phyloP scores from a whole-genome alignment of 2,797 vertebrate genomes.

The Tadarida brasiliensis region DNA sequence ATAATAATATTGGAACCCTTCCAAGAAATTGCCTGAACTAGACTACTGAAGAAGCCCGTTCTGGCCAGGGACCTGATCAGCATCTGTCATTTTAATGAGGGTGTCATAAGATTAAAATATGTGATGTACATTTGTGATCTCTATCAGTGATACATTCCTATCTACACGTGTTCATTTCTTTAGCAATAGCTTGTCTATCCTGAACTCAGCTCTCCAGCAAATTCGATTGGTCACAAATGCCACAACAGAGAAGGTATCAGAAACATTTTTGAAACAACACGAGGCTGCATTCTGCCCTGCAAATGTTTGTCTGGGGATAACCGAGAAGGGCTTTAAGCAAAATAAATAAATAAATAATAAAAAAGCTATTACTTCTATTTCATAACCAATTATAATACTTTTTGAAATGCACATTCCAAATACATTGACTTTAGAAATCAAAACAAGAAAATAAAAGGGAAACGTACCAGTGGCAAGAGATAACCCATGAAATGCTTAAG shows the following conservation, averaged over 20 bases:
- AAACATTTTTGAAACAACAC: background rate
- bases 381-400: slow-evolving; percentile 1
- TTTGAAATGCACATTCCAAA: slow-evolving; percentile 38
- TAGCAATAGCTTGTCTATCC: background rate
- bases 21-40: background rate
- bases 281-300: background rate
- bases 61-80: background rate
- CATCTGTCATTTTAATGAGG: slow-evolving; percentile 16
- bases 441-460: background rate
- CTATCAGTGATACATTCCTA: background rate
- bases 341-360: too few relatives aligned
- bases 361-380: background rate
- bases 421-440: background rate
- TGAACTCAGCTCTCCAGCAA: background rate
- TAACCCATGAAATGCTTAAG: background rate
- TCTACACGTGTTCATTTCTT: background rate
- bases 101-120: slow-evolving; percentile 39
- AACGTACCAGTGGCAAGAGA: background rate
- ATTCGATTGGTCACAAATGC: slow-evolving; percentile 43
- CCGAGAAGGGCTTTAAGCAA: background rate
- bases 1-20: background rate
- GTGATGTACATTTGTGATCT: background rate
- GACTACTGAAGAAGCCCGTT: background rate
- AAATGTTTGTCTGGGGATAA: background rate
- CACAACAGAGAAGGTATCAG: background rate